Evolutionary conservation across 2,888 invertebrate genomes (phyloP).

Genomic region (Monopis laevigella): DNA sequence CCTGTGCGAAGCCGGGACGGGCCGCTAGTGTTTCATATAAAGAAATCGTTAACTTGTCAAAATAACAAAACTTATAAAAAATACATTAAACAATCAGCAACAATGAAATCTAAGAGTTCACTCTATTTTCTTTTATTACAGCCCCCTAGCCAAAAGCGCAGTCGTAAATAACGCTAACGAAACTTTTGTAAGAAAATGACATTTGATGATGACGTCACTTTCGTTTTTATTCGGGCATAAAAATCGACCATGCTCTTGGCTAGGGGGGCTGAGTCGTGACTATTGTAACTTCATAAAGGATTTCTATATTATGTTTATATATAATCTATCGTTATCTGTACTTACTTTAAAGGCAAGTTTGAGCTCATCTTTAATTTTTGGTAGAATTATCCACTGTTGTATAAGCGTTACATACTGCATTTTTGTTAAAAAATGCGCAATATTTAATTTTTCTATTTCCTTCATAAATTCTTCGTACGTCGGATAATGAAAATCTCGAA

Average conservation of each 20-base stretch:
- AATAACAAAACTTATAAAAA: too few relatives aligned
- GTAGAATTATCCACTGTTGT: conserved; percentile 34
- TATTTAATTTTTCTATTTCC: conserved; percentile 39
- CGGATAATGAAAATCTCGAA: conserved; percentile 44
- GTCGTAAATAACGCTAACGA: too few relatives aligned
- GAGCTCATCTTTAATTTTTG: conserved; percentile 46
- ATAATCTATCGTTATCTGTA: too few relatives aligned
- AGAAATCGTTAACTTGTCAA: background rate
- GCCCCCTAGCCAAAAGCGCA: too few relatives aligned
- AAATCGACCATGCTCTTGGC: too few relatives aligned
- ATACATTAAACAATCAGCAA: too few relatives aligned
- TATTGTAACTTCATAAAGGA: background rate
- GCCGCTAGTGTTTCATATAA: background rate
- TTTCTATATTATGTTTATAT: background rate
- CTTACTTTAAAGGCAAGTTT: conserved; percentile 35
- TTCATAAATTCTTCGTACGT: conserved; percentile 45
- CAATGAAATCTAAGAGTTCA: background rate
- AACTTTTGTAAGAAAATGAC: too few relatives aligned
- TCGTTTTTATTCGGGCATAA: too few relatives aligned
- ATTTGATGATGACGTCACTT: too few relatives aligned
- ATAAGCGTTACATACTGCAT: conserved; percentile 47
- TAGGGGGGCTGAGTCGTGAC: background rate
- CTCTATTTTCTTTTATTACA: background rate
- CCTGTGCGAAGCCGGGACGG: too few relatives aligned
- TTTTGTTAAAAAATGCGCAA: conserved; percentile 37